Conservation (phyloP, 2,113 vertebrate species). For the Equus quagga region DNA sequence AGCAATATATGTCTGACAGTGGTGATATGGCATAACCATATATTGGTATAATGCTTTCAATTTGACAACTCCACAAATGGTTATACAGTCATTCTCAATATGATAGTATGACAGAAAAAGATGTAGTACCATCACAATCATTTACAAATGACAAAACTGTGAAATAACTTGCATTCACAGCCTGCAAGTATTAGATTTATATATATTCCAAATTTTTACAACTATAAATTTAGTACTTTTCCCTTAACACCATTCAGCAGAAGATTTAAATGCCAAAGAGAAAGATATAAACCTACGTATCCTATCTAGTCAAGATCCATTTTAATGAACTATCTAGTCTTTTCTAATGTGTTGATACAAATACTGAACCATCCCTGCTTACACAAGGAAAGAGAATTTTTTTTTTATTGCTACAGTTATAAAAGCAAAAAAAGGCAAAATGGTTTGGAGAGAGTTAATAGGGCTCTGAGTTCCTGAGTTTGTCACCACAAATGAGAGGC, state of each 20-base stretch:
- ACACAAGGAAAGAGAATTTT: slow-evolving; percentile 62
- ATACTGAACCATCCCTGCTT: slow-evolving; percentile 53
- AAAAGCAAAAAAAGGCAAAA: slow-evolving; percentile 68
- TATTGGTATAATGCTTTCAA: background rate
- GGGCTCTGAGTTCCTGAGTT: slow-evolving; percentile 70
- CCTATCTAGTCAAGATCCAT: background rate
- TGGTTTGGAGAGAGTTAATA: slow-evolving; percentile 72
- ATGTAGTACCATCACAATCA: background rate
- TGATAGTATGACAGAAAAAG: background rate
- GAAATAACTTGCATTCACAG: background rate
- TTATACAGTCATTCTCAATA: background rate
- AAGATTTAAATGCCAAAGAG: background rate
- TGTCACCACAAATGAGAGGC: slow-evolving; percentile 77
- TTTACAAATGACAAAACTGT: background rate
- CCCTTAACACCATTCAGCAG: background rate
- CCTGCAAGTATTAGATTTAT: background rate
- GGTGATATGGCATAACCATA: background rate
- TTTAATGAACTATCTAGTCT: background rate
- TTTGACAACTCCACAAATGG: background rate
- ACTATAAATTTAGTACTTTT: background rate
- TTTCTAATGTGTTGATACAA: slow-evolving; percentile 58
- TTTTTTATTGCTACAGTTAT: slow-evolving; percentile 63
- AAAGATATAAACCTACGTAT: background rate
- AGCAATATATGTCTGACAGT: background rate
- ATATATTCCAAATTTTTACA: background rate